A percentile compares a stretch with the other conserved stretches of the same genome.
These are phyloP conservation scores for Drosophila nasuta DNA, from an alignment of 1,140 invertebrate species.

Conservation along the genomic window DNA sequence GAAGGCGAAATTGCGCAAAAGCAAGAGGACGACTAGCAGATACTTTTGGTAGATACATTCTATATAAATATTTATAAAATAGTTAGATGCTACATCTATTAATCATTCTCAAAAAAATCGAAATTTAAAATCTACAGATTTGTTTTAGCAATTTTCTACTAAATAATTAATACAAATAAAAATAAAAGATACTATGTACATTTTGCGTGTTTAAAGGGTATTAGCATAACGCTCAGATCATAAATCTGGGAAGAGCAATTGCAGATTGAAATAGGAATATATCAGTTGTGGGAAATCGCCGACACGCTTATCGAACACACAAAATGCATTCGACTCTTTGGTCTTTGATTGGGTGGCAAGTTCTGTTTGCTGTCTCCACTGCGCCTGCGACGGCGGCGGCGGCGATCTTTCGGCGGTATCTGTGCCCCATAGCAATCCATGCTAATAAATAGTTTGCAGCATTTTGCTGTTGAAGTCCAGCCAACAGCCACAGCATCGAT, in stretches of 20 bases:
- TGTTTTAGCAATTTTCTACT: no score
- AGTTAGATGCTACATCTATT: no score
- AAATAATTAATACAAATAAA: not conserved
- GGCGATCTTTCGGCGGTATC: not conserved
- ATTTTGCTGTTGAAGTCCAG: conserved; percentile 14
- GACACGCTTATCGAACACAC: conserved; percentile 66
- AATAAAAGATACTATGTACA: not conserved
- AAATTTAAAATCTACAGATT: no score
- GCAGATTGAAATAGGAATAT: conserved; percentile 66
- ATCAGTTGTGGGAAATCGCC: conserved; percentile 74
- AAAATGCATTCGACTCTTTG: conserved; percentile 62
- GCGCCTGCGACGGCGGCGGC: no score
- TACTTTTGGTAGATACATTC: not conserved
- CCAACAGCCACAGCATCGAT: conserved; percentile 11
- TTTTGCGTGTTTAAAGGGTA: conserved; percentile 5
- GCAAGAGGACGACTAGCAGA: not conserved
- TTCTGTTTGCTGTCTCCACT: not conserved
- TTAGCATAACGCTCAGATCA: conserved; percentile 16
- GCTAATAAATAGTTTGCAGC: conserved; percentile 65
- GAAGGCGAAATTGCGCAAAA: not conserved
- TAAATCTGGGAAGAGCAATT: conserved; percentile 75
- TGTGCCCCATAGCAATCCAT: conserved; percentile 22
- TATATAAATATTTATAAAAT: no score
- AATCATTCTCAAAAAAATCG: no score
- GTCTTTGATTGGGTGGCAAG: conserved; percentile 58